Evolutionary conservation across 1,140 invertebrate species (phyloP).

Genomic region (Anastrepha obliqua): DNA sequence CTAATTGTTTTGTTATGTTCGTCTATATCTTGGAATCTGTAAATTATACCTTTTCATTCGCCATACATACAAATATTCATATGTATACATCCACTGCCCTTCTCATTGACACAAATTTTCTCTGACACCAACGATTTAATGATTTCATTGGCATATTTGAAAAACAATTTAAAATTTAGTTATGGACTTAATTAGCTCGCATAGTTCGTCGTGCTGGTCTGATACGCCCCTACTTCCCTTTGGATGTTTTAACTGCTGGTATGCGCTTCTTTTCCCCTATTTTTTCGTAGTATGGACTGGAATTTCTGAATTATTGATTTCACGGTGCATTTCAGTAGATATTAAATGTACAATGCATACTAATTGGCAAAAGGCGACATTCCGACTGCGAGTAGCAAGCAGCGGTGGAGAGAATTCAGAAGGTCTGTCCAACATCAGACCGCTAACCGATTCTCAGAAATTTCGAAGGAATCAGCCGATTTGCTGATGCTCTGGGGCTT

Average conservation of each 20-base stretch:
- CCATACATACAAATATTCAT: not conserved
- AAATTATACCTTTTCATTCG: conserved; percentile 13
- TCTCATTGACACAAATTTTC: not conserved
- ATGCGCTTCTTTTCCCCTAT: no score
- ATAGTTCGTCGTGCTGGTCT: not conserved
- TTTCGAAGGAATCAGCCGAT: no score
- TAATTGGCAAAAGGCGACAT: no score
- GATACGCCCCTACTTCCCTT: not conserved
- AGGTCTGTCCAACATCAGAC: no score
- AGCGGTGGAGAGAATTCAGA: no score
- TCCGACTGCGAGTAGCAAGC: no score
- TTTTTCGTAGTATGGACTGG: no score
- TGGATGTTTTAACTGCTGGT: not conserved
- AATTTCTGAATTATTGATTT: no score
- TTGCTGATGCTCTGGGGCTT: no score
- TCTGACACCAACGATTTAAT: not conserved
- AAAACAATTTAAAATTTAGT: conserved; percentile 35
- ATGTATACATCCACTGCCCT: not conserved
- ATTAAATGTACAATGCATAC: no score
- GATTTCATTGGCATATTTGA: not conserved
- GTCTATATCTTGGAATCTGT: not conserved
- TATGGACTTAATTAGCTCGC: not conserved
- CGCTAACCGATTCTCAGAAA: no score
- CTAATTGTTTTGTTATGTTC: conserved; percentile 32
- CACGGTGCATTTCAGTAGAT: no score